Conservation (phyloP, 2,113 vertebrate genomes). For the Sturnira hondurensis region DNA sequence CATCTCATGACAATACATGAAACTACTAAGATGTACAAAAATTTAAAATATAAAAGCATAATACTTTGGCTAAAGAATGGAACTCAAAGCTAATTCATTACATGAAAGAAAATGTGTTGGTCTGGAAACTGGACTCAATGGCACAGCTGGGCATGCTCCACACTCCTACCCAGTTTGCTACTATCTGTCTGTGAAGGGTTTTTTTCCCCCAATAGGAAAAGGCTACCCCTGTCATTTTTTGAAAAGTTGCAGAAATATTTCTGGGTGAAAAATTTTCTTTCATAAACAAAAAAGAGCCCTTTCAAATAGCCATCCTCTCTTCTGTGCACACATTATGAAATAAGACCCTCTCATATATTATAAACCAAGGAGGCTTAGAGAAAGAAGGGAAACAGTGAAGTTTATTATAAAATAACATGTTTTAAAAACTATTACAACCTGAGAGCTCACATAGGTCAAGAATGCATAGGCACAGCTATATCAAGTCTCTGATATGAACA, state of each 20-base stretch:
- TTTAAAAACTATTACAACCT: constrained; percentile 63
- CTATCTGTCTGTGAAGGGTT: constrained; percentile 32
- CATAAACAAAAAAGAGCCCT: background rate
- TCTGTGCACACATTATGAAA: constrained; percentile 47
- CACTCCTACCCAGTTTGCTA: background rate
- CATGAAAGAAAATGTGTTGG: constrained; percentile 31
- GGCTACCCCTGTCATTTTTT: background rate
- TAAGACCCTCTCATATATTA: constrained; percentile 53
- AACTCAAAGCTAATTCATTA: constrained; percentile 31
- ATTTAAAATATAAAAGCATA: constrained; percentile 40
- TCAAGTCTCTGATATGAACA: constrained; percentile 52
- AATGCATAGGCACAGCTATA: background rate
- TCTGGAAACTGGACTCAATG: constrained; percentile 14
- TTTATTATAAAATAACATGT: constrained; percentile 69
- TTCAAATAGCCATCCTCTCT: constrained; percentile 43
- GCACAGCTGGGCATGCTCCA: constrained; percentile 25
- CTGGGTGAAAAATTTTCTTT: background rate
- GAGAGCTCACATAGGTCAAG: constrained; percentile 47
- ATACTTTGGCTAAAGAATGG: constrained; percentile 40
- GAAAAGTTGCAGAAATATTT: constrained; percentile 50
- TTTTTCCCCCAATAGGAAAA: background rate
- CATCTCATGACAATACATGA: background rate
- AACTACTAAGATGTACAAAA: background rate
- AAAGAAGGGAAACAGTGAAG: constrained; percentile 31
- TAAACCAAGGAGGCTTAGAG: constrained; percentile 56